These are phyloP conservation scores for Vollenhovia emeryi DNA, from an alignment of 1,140 invertebrate species.

Conservation along the genomic window DNA sequence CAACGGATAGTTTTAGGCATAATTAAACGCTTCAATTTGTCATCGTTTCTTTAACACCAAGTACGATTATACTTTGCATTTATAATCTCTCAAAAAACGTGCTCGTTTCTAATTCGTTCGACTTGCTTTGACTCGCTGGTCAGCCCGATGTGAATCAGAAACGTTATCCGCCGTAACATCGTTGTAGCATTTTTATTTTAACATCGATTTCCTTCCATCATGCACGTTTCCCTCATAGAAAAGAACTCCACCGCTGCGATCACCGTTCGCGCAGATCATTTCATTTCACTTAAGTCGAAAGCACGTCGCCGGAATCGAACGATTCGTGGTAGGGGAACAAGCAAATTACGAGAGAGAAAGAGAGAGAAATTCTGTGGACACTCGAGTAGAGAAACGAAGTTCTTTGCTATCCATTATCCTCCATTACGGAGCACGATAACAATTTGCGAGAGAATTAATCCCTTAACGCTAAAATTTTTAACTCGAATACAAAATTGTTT, in stretches of 20 bases:
- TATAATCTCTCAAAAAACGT: neutral
- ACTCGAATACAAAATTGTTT: neutral
- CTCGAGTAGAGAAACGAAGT: neutral
- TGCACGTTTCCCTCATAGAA: neutral
- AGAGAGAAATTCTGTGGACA: conserved; percentile 15
- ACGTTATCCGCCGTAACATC: neutral
- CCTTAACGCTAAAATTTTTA: conserved; percentile 10
- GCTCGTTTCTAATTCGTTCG: neutral
- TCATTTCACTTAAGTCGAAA: conserved; percentile 30
- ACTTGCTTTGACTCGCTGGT: neutral
- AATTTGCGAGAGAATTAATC: conserved; percentile 7
- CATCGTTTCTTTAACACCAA: neutral
- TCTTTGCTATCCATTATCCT: conserved; percentile 31
- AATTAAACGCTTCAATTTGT: conserved; percentile 49
- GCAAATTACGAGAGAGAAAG: conserved; percentile 10
- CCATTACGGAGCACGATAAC: conserved; percentile 14
- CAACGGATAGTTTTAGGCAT: conserved; percentile 32
- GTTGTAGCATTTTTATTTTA: neutral
- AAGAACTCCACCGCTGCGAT: neutral
- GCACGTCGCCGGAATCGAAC: conserved; percentile 8
- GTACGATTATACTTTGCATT: neutral
- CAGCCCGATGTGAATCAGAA: neutral
- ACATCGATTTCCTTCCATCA: conserved; percentile 8
- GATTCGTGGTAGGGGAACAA: neutral
- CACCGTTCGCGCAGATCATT: neutral